Percentiles rank a stretch among this genome's conserved stretches.
Evolutionary conservation across 2,113 vertebrate genomes (phyloP).

Genomic region (Oceanites oceanicus): DNA sequence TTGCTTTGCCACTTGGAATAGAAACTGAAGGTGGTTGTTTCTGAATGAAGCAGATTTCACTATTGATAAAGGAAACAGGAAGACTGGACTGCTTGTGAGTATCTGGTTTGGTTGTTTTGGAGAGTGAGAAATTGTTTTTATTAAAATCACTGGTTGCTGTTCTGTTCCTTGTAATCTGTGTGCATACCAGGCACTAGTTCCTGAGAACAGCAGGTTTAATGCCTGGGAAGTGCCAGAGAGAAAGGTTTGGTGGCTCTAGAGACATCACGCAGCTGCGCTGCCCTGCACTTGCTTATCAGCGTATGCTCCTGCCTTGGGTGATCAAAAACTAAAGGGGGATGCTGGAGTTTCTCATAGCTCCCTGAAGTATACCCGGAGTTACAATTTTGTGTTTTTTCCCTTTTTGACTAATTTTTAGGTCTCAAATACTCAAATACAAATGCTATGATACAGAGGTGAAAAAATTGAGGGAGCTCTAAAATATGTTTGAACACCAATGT

Average conservation of each 20-base stretch:
- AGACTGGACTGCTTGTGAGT: background rate
- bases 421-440: background rate
- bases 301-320: background rate
- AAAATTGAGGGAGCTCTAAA: background rate
- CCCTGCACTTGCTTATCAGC: background rate
- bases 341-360: background rate
- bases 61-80: background rate
- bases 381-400: background rate
- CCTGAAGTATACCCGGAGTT: background rate
- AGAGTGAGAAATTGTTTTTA: background rate
- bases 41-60: constrained; percentile 2
- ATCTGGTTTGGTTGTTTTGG: background rate
- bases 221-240: background rate
- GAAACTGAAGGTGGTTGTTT: background rate
- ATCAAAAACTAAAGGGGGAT: background rate
- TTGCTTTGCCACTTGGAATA: background rate
- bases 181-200: background rate
- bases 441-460: background rate
- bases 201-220: background rate
- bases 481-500: background rate
- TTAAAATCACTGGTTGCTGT: background rate
- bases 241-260: background rate
- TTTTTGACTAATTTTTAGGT: background rate
- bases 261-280: background rate
- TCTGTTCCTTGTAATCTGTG: background rate